phyloP scores from a whole-genome alignment of 2,888 invertebrate species.

The Tenthredo notha region DNA sequence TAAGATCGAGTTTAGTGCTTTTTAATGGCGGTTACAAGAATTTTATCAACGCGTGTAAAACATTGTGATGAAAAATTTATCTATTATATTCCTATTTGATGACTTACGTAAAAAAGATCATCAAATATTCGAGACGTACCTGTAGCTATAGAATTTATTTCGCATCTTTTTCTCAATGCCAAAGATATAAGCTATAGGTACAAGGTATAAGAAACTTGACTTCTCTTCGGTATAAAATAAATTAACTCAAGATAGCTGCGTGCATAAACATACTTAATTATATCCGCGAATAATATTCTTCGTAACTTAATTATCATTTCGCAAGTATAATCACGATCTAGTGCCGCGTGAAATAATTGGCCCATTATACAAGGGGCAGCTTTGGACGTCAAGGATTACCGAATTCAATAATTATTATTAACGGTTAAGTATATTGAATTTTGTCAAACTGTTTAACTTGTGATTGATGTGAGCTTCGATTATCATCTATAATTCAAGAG shows the following conservation, averaged over 20 bases:
- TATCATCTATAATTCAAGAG: neutral
- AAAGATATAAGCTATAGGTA: neutral
- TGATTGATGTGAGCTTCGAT: neutral
- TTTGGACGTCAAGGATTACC: neutral
- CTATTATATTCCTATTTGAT: neutral
- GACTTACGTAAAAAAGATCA: too few relatives aligned
- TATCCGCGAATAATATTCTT: neutral
- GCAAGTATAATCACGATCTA: neutral
- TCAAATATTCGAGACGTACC: too few relatives aligned
- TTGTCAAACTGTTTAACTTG: neutral
- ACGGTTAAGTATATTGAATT: neutral
- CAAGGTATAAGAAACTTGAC: neutral
- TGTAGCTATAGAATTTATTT: neutral
- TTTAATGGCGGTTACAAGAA: neutral
- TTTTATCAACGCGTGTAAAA: neutral
- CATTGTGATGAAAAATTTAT: neutral
- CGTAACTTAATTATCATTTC: neutral
- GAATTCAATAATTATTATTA: neutral
- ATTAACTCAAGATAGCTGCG: neutral
- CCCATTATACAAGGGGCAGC: neutral
- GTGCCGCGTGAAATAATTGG: neutral
- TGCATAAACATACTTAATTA: neutral
- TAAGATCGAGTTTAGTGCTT: conserved; percentile 2
- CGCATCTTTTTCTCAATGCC: neutral
- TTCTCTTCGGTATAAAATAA: neutral